Percentiles rank a stretch among this genome's conserved stretches.
Conservation (phyloP, 2,797 vertebrate species). For the Heteromormyrus szaboi region DNA sequence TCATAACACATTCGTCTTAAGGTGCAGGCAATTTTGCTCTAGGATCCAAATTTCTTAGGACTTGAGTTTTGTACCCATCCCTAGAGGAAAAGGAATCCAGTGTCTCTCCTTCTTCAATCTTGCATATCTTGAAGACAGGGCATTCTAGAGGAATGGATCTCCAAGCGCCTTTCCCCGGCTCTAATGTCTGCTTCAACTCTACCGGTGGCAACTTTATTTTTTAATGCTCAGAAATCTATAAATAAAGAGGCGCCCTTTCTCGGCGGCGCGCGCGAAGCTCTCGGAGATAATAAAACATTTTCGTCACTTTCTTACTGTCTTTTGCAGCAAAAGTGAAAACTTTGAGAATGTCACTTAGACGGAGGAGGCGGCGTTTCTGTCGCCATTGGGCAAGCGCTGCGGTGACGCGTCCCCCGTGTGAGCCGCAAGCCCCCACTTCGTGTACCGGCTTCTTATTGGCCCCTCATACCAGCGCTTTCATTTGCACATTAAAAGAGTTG, state of each 20-base stretch:
- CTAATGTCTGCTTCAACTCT: slow-evolving; percentile 25
- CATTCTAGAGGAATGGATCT: slow-evolving; percentile 30
- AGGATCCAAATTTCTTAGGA: slow-evolving; percentile 31
- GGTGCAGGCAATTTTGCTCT: slow-evolving; percentile 10
- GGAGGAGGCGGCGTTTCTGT: slow-evolving; percentile 38
- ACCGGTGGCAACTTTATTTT: slow-evolving; percentile 22
- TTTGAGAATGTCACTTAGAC: slow-evolving; percentile 62
- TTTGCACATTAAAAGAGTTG: slow-evolving; percentile 53
- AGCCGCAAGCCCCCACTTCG: slow-evolving; percentile 32
- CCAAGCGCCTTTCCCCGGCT: slow-evolving; percentile 30
- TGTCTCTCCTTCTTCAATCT: slow-evolving; percentile 27
- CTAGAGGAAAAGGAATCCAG: slow-evolving; percentile 33
- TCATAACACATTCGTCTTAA: slow-evolving; percentile 24
- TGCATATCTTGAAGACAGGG: slow-evolving; percentile 31
- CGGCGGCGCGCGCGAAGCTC: slow-evolving; percentile 58
- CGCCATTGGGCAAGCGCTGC: slow-evolving; percentile 50
- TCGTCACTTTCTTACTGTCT: slow-evolving; percentile 61
- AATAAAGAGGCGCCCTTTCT: slow-evolving; percentile 41
- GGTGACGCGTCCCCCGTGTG: slow-evolving; percentile 46
- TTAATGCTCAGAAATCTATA: slow-evolving; percentile 41
- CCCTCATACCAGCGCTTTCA: slow-evolving; percentile 34
- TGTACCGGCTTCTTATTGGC: slow-evolving; percentile 57
- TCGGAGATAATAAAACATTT: slow-evolving; percentile 69
- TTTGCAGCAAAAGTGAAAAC: slow-evolving; percentile 65
- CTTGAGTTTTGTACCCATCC: slow-evolving; percentile 40